Evolutionary conservation across 2,113 vertebrate genomes (phyloP), one percentile per base, ranked within the genome.

Genomic region (Dryoscopus gambensis): DNA sequence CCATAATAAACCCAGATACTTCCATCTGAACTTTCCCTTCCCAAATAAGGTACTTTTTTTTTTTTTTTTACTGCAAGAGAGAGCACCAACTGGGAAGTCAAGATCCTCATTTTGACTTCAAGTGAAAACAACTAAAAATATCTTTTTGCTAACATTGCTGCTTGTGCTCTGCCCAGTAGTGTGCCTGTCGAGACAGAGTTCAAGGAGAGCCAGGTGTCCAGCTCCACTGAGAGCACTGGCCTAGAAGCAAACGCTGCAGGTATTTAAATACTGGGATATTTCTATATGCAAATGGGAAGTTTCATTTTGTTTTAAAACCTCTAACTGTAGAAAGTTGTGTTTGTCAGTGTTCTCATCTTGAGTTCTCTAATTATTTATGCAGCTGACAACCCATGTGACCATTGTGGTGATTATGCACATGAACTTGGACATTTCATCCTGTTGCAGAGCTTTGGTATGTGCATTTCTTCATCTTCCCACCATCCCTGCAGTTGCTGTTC

Each of bases 101-200:
- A 83, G 82, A 94, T 85, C 83, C 47, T 93, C 52, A 91, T 94
- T 96, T 74, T 92, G 47, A 68, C 73, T 92, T 94, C 56, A 52
- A 92, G 80, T 65, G 86, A 93, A 96, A 93, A 93, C 15, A 84
- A 57, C 86, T 87, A 84, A 96, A 96, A 94, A 87, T 81, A 90
- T 11, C n/a, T 37, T 90, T 90, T 88, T 95, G 78, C 78, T 93
- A 57, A 35, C 82, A 30, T 30, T 91, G 50, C 71, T 94, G 69
- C 42, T 77, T 81, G 39, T 84, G 47, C 75, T 65, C 7, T 46
- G 42, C 74, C 50, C 67, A 50, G 22, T 23, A 3, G 14, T 73
- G 42, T 84, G 42, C 55, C 53, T 69, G 25, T 24, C 27, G 46
- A 50, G 67, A 28, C 3, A 14, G 67, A 67, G 25, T 28, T 90